Conservation (phyloP, 2,797 vertebrate species). For the Pogonophryne albipinna region DNA sequence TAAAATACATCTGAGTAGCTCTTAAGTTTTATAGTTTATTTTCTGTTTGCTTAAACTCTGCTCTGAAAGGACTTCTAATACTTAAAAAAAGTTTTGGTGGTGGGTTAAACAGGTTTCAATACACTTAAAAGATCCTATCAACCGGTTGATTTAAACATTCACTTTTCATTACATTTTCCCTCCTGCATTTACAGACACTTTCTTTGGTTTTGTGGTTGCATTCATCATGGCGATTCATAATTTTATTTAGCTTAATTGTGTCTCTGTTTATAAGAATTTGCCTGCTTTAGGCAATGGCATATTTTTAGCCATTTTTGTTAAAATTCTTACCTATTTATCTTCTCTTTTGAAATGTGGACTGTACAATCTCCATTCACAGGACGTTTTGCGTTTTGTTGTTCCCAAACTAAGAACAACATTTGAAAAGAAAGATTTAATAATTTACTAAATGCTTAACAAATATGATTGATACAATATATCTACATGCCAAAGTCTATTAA, state of each 20-base stretch:
- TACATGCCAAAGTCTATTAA: too few relatives aligned
- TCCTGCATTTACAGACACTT: background rate
- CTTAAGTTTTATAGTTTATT: constrained; percentile 19
- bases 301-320: too few relatives aligned
- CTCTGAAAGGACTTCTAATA: constrained; percentile 6
- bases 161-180: background rate
- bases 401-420: too few relatives aligned
- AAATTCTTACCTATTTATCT: too few relatives aligned
- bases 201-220: background rate
- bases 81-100: background rate
- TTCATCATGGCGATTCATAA: background rate
- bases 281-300: too few relatives aligned
- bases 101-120: background rate
- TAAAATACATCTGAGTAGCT: constrained; percentile 15
- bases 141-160: background rate
- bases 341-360: too few relatives aligned
- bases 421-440: too few relatives aligned
- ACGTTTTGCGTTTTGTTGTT: too few relatives aligned
- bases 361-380: too few relatives aligned
- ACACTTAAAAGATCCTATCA: background rate
- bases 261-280: too few relatives aligned
- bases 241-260: background rate
- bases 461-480: too few relatives aligned
- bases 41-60: background rate
- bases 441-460: too few relatives aligned